phyloP scores from a whole-genome alignment of 1,140 invertebrate genomes.

The Hermatobates lingyangjiaoensis region DNA sequence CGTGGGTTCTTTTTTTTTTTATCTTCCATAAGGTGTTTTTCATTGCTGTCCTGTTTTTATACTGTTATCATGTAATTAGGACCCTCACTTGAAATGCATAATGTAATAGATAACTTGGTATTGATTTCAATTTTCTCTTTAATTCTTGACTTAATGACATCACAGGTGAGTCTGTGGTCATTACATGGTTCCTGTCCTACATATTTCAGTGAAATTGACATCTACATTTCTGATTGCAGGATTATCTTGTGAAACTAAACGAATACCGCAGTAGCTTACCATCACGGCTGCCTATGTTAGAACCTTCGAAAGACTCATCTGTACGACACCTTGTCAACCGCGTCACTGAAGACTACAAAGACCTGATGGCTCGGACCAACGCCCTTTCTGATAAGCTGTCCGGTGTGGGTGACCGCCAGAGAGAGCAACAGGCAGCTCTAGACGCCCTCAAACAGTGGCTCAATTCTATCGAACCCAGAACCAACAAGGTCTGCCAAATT shows the following conservation, averaged over 20 bases:
- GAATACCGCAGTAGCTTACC: conserved; percentile 66
- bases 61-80: too few relatives aligned
- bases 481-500: conserved; percentile 22
- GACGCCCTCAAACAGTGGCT: conserved; percentile 71
- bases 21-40: too few relatives aligned
- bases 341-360: conserved; percentile 49
- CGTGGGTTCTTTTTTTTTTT: too few relatives aligned
- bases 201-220: too few relatives aligned
- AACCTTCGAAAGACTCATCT: conserved; percentile 36
- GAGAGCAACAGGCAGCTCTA: conserved; percentile 62
- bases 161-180: too few relatives aligned
- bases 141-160: too few relatives aligned
- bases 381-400: conserved; percentile 57
- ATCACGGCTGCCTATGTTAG: conserved; percentile 34
- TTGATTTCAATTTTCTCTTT: too few relatives aligned
- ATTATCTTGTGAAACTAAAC: conserved; percentile 62
- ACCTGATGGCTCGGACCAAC: conserved; percentile 56
- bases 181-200: too few relatives aligned
- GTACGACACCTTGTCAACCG: conserved; percentile 49
- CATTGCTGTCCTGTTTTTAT: too few relatives aligned
- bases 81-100: too few relatives aligned
- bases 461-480: conserved; percentile 37
- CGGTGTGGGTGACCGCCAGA: conserved; percentile 52
- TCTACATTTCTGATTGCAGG: too few relatives aligned
- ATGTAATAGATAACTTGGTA: too few relatives aligned